Evolutionary conservation across 2,888 invertebrate genomes (phyloP).

Genomic region (Anoncus sp.): DNA sequence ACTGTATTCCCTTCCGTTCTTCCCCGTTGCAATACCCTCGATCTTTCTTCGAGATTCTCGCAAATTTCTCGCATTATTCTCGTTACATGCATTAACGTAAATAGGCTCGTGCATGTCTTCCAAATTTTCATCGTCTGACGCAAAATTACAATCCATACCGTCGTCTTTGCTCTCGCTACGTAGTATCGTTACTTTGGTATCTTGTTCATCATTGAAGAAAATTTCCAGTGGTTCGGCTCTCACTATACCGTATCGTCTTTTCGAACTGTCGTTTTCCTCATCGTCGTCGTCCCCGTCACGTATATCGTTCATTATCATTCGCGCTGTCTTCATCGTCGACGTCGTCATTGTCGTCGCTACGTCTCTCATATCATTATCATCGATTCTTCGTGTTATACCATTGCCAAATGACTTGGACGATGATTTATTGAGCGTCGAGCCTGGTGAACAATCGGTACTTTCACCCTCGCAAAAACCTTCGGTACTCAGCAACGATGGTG

Average conservation of each 20-base stretch:
- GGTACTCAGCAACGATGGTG: slow-evolving; percentile 78
- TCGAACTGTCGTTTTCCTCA: slow-evolving; percentile 29
- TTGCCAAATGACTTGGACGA: slow-evolving; percentile 28
- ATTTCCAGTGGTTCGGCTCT: slow-evolving; percentile 61
- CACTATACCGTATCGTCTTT: slow-evolving; percentile 58
- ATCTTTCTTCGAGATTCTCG: slow-evolving; percentile 51
- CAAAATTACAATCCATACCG: slow-evolving; percentile 81
- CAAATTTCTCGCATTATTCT: slow-evolving; percentile 73
- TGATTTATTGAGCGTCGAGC: slow-evolving; percentile 79
- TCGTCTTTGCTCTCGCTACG: slow-evolving; percentile 80
- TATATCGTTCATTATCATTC: slow-evolving; percentile 40
- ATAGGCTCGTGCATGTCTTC: slow-evolving; percentile 75
- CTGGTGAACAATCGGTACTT: slow-evolving; percentile 79
- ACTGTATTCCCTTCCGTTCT: slow-evolving; percentile 63
- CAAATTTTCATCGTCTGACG: slow-evolving; percentile 77
- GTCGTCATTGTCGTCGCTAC: no score
- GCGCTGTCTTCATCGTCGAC: slow-evolving; percentile 46
- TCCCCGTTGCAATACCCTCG: slow-evolving; percentile 1
- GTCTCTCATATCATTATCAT: slow-evolving; percentile 66
- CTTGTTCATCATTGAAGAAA: slow-evolving; percentile 43
- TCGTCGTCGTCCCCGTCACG: slow-evolving; percentile 60
- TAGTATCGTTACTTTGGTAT: slow-evolving; percentile 64
- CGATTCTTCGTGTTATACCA: slow-evolving; percentile 62
- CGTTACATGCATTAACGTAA: slow-evolving; percentile 77
- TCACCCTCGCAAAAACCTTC: slow-evolving; percentile 82